Percentiles rank a stretch among this genome's conserved stretches.
Evolutionary conservation across 2,888 invertebrate species (phyloP).

Genomic region (Oligia strigilis): DNA sequence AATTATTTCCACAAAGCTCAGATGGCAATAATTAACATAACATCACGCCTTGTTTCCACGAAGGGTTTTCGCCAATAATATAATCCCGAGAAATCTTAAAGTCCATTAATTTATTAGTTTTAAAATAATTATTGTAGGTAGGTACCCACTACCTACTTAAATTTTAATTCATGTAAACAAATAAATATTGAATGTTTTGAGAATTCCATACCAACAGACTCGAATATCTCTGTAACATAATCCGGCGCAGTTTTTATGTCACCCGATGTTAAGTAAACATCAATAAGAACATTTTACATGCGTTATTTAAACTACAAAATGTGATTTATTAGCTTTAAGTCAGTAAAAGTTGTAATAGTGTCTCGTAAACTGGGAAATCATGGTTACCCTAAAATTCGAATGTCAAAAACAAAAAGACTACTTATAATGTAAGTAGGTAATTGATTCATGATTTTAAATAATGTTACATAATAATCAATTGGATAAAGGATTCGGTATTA

Average conservation of each 20-base stretch:
- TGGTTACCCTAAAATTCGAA: constrained; percentile 42
- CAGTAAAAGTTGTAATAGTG: constrained; percentile 46
- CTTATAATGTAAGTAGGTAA: neutral
- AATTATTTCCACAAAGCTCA: neutral
- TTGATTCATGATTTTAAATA: constrained; percentile 6
- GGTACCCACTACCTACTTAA: constrained; percentile 1
- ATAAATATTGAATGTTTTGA: constrained; percentile 58
- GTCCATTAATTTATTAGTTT: constrained; percentile 18
- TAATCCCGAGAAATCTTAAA: constrained; percentile 5
- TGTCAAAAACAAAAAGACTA: constrained; percentile 5
- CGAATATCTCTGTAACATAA: constrained; percentile 71
- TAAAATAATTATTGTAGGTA: constrained; percentile 7
- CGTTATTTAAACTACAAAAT: constrained; percentile 67
- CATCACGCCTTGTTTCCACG: neutral
- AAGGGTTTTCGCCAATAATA: neutral
- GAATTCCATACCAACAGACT: constrained; percentile 57
- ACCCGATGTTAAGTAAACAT: constrained; percentile 75
- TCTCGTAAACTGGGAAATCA: constrained; percentile 35
- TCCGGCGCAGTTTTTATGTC: constrained; percentile 72
- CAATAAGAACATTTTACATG: constrained; percentile 71
- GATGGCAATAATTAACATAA: neutral
- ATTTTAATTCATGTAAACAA: constrained; percentile 46
- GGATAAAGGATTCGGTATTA: neutral
- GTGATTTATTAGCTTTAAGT: constrained; percentile 56
- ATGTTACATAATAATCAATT: no score